These are phyloP conservation scores for Mesaphorura yosii DNA, from an alignment of 1,140 invertebrate genomes.

Conservation along the genomic window DNA sequence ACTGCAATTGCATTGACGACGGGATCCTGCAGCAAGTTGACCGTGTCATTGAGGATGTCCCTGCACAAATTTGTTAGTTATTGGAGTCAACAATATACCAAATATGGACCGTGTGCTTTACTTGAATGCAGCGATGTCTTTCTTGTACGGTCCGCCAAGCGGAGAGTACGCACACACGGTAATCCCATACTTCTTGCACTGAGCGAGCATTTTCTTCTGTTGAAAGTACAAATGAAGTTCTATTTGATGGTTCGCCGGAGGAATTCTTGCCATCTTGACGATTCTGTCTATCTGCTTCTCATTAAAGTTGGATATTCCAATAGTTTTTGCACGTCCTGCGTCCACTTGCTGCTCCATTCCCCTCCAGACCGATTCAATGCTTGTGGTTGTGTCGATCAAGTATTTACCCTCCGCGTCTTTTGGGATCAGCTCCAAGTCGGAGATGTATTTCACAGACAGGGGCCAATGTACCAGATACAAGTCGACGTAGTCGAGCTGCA, in stretches of 20 bases:
- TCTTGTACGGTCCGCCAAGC: constrained; percentile 55
- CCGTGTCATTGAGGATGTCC: constrained; percentile 6
- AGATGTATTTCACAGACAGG: constrained; percentile 32
- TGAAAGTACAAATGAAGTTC: constrained; percentile 41
- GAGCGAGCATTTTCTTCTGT: constrained; percentile 36
- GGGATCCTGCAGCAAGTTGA: constrained; percentile 34
- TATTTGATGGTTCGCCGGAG: constrained; percentile 42
- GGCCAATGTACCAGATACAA: constrained; percentile 47
- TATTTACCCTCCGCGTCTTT: constrained; percentile 10
- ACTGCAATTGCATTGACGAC: constrained; percentile 34
- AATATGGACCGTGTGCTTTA: not conserved
- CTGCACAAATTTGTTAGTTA: not conserved
- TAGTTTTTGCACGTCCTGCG: constrained; percentile 27
- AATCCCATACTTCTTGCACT: constrained; percentile 37
- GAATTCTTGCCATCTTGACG: constrained; percentile 38
- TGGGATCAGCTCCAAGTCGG: constrained; percentile 25
- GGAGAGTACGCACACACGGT: constrained; percentile 68
- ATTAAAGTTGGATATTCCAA: constrained; percentile 50
- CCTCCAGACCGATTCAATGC: constrained; percentile 17
- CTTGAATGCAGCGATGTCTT: constrained; percentile 2
- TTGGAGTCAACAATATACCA: not conserved
- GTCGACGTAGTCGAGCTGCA: constrained; percentile 68
- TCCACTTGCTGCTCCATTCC: constrained; percentile 37
- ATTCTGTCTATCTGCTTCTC: constrained; percentile 42
- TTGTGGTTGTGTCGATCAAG: constrained; percentile 13